Evolutionary conservation across 2,113 vertebrate genomes (phyloP), one percentile per base, ranked within the genome.

Genomic region (Oryzias celebensis): DNA sequence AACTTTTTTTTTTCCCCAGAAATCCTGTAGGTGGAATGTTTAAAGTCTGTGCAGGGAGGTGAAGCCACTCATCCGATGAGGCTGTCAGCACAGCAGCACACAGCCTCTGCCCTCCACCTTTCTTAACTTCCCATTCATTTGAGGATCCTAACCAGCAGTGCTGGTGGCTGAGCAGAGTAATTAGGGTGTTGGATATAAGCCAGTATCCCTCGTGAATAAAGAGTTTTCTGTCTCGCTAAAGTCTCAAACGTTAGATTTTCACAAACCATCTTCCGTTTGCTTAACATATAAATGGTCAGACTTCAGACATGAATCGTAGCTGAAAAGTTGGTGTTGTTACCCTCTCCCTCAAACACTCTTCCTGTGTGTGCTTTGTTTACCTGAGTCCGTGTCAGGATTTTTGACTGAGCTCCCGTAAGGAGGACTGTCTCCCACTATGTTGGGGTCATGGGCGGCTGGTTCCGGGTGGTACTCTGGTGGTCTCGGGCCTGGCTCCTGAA

Each of bases 341-440:
- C 26, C 26, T 26, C 26, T 26, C 26, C 26, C 3, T 26, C 26
- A 26, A 5, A 28, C 22, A 17, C 58, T 68, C 51, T 54, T 65
- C 10, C 12, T 12, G 10, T 36, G 36, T 36, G 10, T 36, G 36
- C 31, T 36, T 36, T 36, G 31, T 82, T 82, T 77, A 96, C 95
- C 94, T 93, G 93, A 83, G 46, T 90, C 87, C 58, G 78, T 24
- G 79, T 81, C 83, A 1, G 90, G 89, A 73, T 90, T 85, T 77
- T 82, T 85, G 58, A 90, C 86, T 17, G 89, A 82, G 78, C 85
- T 91, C 77, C 91, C 92, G 81, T 95, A 92, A 3, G 89, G 91
- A 73, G 92, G 92, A 2, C 92, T 82, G 85, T 95, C 94, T 87
- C 91, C 91, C 87, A 94, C 91, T 81, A 95, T 87, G 85, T 93